phyloP scores from a whole-genome alignment of 2,888 invertebrate genomes.

The Lissonota sp. region DNA sequence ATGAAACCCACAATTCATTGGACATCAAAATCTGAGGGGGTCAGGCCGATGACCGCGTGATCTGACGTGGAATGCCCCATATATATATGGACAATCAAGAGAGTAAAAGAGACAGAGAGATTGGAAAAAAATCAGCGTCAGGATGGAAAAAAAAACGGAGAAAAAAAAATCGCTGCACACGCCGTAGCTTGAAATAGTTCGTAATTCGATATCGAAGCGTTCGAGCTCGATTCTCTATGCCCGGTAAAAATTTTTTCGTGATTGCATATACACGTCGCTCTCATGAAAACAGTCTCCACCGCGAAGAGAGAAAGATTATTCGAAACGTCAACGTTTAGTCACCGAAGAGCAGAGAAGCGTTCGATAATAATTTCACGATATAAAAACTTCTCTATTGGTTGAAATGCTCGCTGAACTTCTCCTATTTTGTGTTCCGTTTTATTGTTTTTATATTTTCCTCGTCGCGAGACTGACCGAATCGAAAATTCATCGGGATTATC shows the following conservation, averaged over 20 bases:
- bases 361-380: constrained; percentile 32
- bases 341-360: constrained; percentile 14
- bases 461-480: constrained; percentile 39
- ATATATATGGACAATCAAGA: too few species aligned
- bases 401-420: constrained; percentile 18
- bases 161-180: constrained; percentile 40
- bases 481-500: constrained; percentile 56
- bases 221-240: constrained; percentile 51
- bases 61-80: too few species aligned
- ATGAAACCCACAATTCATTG: too few species aligned
- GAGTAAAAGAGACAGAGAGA: constrained; percentile 28
- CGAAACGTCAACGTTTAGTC: constrained; percentile 60
- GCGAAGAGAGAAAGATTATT: constrained; percentile 33
- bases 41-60: too few species aligned
- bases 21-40: too few species aligned
- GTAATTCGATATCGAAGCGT: constrained; percentile 63
- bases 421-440: neutral
- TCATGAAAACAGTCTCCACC: neutral
- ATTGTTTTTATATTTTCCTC: constrained; percentile 8
- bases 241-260: constrained; percentile 45
- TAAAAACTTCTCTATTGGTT: constrained; percentile 36
- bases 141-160: neutral
- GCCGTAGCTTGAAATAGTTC: constrained; percentile 55
- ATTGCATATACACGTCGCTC: constrained; percentile 43
- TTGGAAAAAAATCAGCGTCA: constrained; percentile 4